Evolutionary conservation across 2,797 vertebrate species (phyloP).

Genomic region (Enteromius fasciolatus): DNA sequence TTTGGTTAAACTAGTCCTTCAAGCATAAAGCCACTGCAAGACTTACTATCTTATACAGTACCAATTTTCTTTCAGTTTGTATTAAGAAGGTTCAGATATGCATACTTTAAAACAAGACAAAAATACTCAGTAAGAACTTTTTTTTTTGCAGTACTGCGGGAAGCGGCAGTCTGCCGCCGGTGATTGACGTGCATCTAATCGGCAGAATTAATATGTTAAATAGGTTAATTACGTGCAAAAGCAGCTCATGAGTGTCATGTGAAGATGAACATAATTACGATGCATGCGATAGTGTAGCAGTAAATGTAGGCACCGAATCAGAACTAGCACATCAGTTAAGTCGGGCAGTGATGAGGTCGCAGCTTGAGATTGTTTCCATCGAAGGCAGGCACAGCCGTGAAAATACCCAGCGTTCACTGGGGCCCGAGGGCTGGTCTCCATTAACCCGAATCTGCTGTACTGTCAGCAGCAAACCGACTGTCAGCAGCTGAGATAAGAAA

Average conservation of each 20-base stretch:
- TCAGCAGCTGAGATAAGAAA: constrained; percentile 61
- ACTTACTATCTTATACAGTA: too few species aligned
- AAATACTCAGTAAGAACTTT: neutral
- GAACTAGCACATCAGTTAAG: constrained; percentile 21
- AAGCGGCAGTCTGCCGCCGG: neutral
- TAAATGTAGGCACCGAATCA: constrained; percentile 23
- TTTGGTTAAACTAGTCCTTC: neutral
- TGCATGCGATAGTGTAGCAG: constrained; percentile 23
- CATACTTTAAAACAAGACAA: neutral
- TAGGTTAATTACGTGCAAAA: constrained; percentile 47
- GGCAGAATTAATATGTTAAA: constrained; percentile 41
- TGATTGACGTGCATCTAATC: constrained; percentile 32
- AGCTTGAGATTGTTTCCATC: constrained; percentile 41
- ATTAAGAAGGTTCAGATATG: neutral
- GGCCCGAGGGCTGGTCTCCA: constrained; percentile 66
- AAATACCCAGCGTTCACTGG: constrained; percentile 54
- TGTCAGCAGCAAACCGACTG: constrained; percentile 59
- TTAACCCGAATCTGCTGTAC: constrained; percentile 64
- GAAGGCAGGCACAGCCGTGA: constrained; percentile 28
- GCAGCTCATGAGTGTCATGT: constrained; percentile 31
- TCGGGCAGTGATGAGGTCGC: constrained; percentile 36
- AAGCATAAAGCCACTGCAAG: too few species aligned
- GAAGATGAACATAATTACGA: constrained; percentile 27
- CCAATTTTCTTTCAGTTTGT: too few species aligned
- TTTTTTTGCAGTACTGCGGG: neutral